Base-by-base conservation (phyloP, 2,113 vertebrate genomes). In the Dasyornis broadbenti region DNA sequence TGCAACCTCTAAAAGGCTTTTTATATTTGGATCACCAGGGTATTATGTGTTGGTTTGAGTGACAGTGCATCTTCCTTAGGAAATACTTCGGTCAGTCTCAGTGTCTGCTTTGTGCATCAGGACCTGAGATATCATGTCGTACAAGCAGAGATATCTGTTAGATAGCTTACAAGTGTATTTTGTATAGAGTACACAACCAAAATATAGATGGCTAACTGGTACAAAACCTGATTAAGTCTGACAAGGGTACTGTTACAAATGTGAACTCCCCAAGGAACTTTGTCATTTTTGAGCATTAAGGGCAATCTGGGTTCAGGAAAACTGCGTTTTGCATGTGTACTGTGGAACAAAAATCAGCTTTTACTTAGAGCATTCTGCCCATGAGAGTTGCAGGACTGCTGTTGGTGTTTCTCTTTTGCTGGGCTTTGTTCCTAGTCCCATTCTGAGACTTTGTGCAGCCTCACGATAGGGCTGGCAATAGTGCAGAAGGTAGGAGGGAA, bases 171-270 rank as follows among this genome's bases (percentile, higher is more conserved):
- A 79, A 76, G 40, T 86, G 42, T 33, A 84, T 93, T 92, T 92
- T 89, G 63, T 84, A 54, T 17, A 63, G 53, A 49, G 19, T 49
- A 54, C 20, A 24, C 27, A 82, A 70, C 28, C 11, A 61, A 96
- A 96, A 93, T 84, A 80, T 20, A 77, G 65, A 89, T 60, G 52
- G 42, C 30, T 90, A 93, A 86, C 91, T 77, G 63, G 26, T 86
- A 82, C 57, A 96, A 92, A 76, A 73, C 54, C 57, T 81, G 90
- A 94, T 92, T 91, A 61, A 75, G 24, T 87, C 60, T 96, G 90
- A 93, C 90, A 97, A 73, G 50, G 19, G 22, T 45, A 90, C 56
- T 28, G 8, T 60, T 92, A 91, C 24, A 88, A 61, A 86, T 39
- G 33, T 70, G 35, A 65, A 68, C 57, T 79, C 79, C 75, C 59